Evolutionary conservation across 2,797 vertebrate species (phyloP), one percentile per base, ranked within the genome.

Genomic region (Lepus oiostolus): DNA sequence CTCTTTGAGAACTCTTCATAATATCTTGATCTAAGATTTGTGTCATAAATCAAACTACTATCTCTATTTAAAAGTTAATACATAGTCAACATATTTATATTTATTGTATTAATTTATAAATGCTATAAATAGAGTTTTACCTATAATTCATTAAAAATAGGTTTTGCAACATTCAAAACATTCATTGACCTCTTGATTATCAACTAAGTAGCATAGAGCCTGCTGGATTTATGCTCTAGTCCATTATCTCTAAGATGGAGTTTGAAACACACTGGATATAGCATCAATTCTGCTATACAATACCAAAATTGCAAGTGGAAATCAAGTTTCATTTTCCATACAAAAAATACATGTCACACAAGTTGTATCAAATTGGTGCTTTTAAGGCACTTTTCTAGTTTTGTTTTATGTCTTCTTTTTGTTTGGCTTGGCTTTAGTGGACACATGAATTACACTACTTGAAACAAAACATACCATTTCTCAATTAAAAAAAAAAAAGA

Each of bases 191-290:
- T 94, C 94, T 97, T 97, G 94, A 97, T 97, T 97, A 97, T 83
- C 97, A 97, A 96, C 97, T 97, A 98, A 98, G 96, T 98, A 97
- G 97, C 97, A 97, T 86, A 98, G 97, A 97, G 75, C 83, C 93
- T 93, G 77, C 71, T 96, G 85, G 92, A 97, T 98, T 98, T 97
- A 97, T 92, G 86, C 17, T 90, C 54, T 96, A 83, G 70, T 94
- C 95, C 97, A 98, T 98, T 97, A 95, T 95, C 95, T 98, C 91
- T 96, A 97, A 98, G 85, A 97, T 80, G 75, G 95, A 96, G 94
- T 97, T 98, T 97, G 97, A 96, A 98, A 97, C 62, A 90, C 90
- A 96, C 88, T 97, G 96, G 93, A 97, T 93, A 97, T 95, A 97
- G 94, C 96, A 96, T 97, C 96, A 97, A 94, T 98, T 96, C 98